phyloP scores from a whole-genome alignment of 2,113 vertebrate species.

The Pleuronectes platessa region DNA sequence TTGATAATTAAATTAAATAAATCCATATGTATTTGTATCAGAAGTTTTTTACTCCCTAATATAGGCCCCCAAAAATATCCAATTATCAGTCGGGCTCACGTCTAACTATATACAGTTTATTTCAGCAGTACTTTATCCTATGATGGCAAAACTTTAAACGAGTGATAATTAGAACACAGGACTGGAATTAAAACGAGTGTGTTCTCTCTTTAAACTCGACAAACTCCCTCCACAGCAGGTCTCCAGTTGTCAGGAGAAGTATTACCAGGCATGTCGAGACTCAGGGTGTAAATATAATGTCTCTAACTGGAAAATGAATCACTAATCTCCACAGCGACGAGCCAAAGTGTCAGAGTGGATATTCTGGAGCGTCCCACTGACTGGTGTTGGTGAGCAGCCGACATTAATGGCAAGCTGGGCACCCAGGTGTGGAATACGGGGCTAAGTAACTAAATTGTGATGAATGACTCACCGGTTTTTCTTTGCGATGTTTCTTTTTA shows the following conservation, averaged over 20 bases:
- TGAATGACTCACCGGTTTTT: conserved; percentile 70
- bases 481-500: conserved; percentile 50
- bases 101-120: too few species aligned
- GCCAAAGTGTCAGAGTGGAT: conserved; percentile 66
- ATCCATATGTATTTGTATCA: too few species aligned
- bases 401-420: conserved; percentile 71
- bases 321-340: conserved; percentile 48
- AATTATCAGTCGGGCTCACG: too few species aligned
- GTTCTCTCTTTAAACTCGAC: conserved; percentile 8
- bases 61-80: too few species aligned
- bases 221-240: neutral
- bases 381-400: conserved; percentile 66
- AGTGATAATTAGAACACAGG: too few species aligned
- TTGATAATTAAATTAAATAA: too few species aligned
- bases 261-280: conserved; percentile 4
- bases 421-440: conserved; percentile 75
- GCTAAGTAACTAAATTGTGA: conserved; percentile 79
- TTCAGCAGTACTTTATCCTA: too few species aligned
- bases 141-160: too few species aligned
- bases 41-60: too few species aligned
- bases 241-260: conserved; percentile 12
- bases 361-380: conserved; percentile 53
- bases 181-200: neutral
- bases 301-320: conserved; percentile 61
- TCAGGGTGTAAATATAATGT: conserved; percentile 43